Conservation (phyloP, 1,140 invertebrate genomes). For the Brachionus plicatilis region DNA sequence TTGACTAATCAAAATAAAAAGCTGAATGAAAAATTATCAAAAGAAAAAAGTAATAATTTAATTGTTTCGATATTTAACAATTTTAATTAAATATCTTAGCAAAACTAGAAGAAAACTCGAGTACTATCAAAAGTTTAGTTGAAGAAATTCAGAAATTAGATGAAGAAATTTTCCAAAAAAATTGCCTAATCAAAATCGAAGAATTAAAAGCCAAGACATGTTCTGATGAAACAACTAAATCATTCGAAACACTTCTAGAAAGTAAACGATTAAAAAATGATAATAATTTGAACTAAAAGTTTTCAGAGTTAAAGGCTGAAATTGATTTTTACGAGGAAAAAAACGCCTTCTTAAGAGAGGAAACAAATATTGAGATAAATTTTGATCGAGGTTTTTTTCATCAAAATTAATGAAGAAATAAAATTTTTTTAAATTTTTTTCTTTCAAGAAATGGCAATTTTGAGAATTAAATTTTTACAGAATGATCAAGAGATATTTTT, state of each 20-base stretch:
- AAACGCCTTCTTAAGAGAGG: not conserved
- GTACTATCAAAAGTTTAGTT: not conserved
- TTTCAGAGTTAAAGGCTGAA: not conserved
- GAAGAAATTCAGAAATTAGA: not conserved
- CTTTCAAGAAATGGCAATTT: not conserved
- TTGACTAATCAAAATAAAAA: not conserved
- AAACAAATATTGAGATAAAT: slow-evolving; percentile 5
- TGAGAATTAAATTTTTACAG: not conserved
- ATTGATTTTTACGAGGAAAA: slow-evolving; percentile 23
- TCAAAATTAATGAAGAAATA: not conserved
- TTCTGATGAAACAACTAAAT: not conserved
- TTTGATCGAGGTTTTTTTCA: not conserved
- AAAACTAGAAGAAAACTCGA: not conserved
- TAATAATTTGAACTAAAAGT: not conserved
- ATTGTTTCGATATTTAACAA: not conserved
- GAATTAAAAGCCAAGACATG: not conserved
- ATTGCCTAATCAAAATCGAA: not conserved
- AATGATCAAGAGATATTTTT: slow-evolving; percentile 2
- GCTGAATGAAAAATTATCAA: not conserved
- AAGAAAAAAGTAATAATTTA: not conserved
- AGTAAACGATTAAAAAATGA: not conserved
- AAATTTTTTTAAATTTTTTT: not conserved
- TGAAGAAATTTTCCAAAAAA: not conserved
- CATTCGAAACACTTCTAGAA: not conserved
- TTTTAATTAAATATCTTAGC: not conserved